Evolutionary conservation across 1,140 invertebrate species (phyloP), one percentile per base, ranked within the genome.

Genomic region (Tetragnatha versicolor): DNA sequence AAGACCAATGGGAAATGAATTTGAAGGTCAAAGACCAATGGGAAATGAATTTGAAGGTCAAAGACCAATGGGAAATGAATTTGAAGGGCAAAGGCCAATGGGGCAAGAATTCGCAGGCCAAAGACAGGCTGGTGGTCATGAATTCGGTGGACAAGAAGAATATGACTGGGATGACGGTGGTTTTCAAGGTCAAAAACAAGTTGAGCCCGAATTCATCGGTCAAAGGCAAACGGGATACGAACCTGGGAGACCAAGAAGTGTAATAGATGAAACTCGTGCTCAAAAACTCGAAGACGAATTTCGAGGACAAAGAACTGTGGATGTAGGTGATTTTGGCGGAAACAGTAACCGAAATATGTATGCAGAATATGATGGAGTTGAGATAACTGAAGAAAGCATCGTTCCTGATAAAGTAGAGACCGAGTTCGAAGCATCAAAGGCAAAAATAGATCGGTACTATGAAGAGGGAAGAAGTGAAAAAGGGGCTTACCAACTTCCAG

Each of bases 81-180:
- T 55, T 25, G 25, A 14, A 10, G 51, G 51, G 2, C 17, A 55
- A 27, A n/a, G 25, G 25, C 17, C 25, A 10, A 55, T 7, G 17
- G 7, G 25, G 2, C 51, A 55, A n/a, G 51, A 55, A 20, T 55
- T 20, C 25, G 25, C 17, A n/a, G 25, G 51, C 12, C 51, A 55
- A 27, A 14, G 33, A 27, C 58, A 61, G 20, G 20, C 33, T 7
- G 58, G n/a, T 29, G n/a, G 27, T 61, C 12, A 47, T 47, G 58
- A 61, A 29, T 61, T 61, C 27, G 58, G 58, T 17, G 25, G 58
- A 14, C 58, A 61, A 31, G 27, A 61, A 33, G n/a, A 31, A 61
- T 14, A 31, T 9, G 58, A 61, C 14, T 2, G 17, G 27, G 58
- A 61, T 29, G 10, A 31, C 20, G 58, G 29, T 33, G 58, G 58